A percentile compares a stretch with the other conserved stretches of the same genome.
These are phyloP conservation scores for Thalassarche chlororhynchos DNA, from an alignment of 2,113 vertebrate genomes.

Conservation along the genomic window DNA sequence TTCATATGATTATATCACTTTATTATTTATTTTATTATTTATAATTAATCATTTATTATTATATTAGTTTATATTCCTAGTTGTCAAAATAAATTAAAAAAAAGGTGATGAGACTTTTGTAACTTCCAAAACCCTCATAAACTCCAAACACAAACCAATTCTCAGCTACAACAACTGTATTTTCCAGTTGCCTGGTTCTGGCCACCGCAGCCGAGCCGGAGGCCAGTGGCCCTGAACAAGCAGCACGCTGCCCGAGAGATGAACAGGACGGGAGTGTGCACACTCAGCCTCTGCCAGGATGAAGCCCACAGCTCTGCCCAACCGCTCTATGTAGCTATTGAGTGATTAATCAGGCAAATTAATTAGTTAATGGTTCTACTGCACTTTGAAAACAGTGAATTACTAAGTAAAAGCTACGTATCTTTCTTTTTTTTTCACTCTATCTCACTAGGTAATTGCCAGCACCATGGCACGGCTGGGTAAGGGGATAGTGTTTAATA, in stretches of 20 bases:
- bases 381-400: background rate
- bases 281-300: background rate
- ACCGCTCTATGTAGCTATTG: background rate
- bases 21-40: background rate
- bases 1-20: background rate
- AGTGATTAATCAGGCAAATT: background rate
- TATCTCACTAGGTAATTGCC: background rate
- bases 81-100: background rate
- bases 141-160: background rate
- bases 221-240: background rate
- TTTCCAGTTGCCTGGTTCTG: background rate
- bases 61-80: background rate
- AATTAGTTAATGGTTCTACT: background rate
- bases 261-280: background rate
- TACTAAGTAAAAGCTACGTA: background rate
- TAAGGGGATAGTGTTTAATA: background rate
- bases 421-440: background rate
- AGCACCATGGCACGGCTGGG: accelerated
- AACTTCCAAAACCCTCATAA: background rate
- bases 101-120: background rate
- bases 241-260: background rate
- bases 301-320: background rate
- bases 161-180: background rate
- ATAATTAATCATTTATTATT: background rate
- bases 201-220: background rate